Evolutionary conservation across 23 tunicate species (phyloP).

Genomic region (Phallusia fumigata): DNA sequence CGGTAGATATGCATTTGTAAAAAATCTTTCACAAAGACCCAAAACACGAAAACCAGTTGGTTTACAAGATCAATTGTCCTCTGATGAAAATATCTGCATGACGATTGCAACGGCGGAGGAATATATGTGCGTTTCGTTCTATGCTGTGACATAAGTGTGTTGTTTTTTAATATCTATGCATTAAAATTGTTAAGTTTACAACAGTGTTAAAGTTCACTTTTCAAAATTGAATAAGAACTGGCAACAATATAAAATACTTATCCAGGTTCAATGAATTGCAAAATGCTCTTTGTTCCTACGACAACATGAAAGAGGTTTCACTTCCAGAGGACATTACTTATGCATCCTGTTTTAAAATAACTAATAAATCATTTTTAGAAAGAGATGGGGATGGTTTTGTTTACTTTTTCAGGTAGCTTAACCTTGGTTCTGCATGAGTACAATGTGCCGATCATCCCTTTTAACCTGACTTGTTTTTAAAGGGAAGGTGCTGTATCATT

Average conservation of each 20-base stretch:
- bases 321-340: slow-evolving; percentile 32
- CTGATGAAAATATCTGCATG: slow-evolving; percentile 5
- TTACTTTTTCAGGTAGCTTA: slow-evolving; percentile 20
- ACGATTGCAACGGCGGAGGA: slow-evolving; percentile 57
- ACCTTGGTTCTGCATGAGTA: not conserved
- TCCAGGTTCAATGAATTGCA: not conserved
- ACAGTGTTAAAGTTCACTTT: too few relatives aligned
- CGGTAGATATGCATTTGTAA: too few relatives aligned
- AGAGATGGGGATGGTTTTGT: slow-evolving; percentile 22
- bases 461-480: not conserved
- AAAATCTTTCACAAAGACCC: not conserved
- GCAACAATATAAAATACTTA: not conserved
- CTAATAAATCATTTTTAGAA: not conserved
- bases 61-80: not conserved
- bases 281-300: not conserved
- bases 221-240: too few relatives aligned
- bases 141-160: too few relatives aligned
- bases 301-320: not conserved
- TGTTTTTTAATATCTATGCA: too few relatives aligned
- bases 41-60: not conserved
- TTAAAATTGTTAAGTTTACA: too few relatives aligned
- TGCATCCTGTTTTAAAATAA: slow-evolving; percentile 19
- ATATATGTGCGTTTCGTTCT: slow-evolving; percentile 19
- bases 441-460: too few relatives aligned
- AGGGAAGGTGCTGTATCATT: slow-evolving; percentile 67